Percentiles rank a stretch among this genome's conserved stretches.
Conservation (phyloP, 2,797 vertebrate species). For the Poecile montanus region DNA sequence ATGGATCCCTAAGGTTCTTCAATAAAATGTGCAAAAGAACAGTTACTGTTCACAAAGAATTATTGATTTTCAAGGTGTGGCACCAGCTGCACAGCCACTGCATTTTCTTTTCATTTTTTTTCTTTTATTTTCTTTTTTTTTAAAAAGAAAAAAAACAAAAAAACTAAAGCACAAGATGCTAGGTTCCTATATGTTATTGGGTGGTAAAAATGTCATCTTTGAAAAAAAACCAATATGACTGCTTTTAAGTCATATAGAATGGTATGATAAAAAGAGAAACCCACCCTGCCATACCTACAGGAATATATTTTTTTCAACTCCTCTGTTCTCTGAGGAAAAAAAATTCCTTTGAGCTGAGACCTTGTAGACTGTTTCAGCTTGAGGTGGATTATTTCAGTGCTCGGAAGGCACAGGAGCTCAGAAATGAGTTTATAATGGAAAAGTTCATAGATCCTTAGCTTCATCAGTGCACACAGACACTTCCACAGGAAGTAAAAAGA, state of each 20-base stretch:
- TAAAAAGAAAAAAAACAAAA: too few species aligned
- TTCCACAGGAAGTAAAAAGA: neutral
- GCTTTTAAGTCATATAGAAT: neutral
- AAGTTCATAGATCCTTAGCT: neutral
- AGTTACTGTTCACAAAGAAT: neutral
- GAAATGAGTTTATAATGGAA: conserved; percentile 36
- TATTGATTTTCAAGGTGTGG: neutral
- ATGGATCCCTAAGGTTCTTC: neutral
- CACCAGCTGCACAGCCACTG: neutral
- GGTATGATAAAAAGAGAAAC: neutral
- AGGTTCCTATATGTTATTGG: neutral
- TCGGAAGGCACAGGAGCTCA: neutral
- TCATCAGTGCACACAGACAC: neutral
- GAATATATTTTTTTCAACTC: neutral
- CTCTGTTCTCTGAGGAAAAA: neutral
- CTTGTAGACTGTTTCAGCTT: conserved; percentile 30
- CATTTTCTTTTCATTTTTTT: neutral
- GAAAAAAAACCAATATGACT: neutral
- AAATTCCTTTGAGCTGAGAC: conserved; percentile 19
- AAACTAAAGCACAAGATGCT: neutral
- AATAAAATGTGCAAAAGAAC: neutral
- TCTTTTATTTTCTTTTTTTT: neutral
- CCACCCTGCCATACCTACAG: neutral
- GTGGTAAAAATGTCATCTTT: neutral
- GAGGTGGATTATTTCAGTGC: conserved; percentile 11